A percentile compares a stretch with the other conserved stretches of the same genome.
phyloP scores from a whole-genome alignment of 2,888 invertebrate species.

The Morinoia aosen region DNA sequence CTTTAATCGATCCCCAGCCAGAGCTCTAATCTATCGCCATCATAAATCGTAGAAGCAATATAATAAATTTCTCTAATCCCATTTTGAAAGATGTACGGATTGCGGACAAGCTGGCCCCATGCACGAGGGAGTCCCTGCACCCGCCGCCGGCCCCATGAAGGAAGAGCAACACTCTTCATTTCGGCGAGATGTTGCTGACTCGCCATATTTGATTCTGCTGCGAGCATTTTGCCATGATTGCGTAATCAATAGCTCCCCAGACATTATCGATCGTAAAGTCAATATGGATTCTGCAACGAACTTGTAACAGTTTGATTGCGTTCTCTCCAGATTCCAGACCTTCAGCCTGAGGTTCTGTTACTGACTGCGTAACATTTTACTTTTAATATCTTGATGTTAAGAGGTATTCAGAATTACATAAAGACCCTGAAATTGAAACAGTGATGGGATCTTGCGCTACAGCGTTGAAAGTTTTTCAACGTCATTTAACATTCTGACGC shows the following conservation, averaged over 20 bases:
- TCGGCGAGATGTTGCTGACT: background rate
- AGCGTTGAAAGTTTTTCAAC: too few species aligned
- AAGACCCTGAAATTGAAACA: too few species aligned
- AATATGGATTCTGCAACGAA: background rate
- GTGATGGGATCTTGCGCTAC: too few species aligned
- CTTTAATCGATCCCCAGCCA: background rate
- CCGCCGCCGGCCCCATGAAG: background rate
- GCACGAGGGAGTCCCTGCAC: background rate
- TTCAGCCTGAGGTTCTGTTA: background rate
- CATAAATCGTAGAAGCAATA: conserved; percentile 38
- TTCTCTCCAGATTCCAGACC: background rate
- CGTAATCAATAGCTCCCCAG: conserved; percentile 7
- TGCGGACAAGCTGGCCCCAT: background rate
- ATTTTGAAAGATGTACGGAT: conserved; percentile 26
- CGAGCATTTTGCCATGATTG: background rate
- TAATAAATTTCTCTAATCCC: conserved; percentile 51
- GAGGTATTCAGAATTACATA: too few species aligned
- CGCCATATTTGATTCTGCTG: background rate
- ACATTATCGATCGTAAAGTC: background rate
- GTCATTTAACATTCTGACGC: too few species aligned
- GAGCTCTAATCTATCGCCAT: conserved; percentile 41
- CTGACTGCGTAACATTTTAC: background rate
- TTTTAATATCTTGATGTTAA: too few species aligned
- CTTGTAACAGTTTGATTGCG: background rate
- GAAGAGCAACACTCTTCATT: conserved; percentile 19